phyloP scores from a whole-genome alignment of 2,113 vertebrate genomes.

The Dolichotis patagonum region DNA sequence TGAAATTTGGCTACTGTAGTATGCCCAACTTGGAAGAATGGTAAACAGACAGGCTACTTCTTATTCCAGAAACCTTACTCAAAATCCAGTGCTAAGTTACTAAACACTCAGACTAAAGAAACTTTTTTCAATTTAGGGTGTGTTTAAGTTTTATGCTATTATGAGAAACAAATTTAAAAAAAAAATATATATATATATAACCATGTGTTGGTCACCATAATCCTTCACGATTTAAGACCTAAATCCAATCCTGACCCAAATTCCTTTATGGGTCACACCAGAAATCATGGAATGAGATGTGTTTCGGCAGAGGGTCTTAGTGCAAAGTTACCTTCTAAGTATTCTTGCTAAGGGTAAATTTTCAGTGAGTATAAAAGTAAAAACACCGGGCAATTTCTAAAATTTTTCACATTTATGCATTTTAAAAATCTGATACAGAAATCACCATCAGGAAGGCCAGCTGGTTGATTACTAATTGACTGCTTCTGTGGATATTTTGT shows the following conservation, averaged over 20 bases:
- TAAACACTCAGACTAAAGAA: not conserved
- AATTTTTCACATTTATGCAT: not conserved
- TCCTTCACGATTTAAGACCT: not conserved
- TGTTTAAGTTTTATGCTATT: constrained; percentile 4
- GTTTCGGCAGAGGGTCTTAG: not conserved
- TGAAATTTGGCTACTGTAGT: not conserved
- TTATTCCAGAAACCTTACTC: not conserved
- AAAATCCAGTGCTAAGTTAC: not conserved
- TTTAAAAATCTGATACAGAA: not conserved
- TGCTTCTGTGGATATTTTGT: not conserved
- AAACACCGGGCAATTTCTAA: constrained; percentile 45
- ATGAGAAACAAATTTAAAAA: constrained; percentile 11
- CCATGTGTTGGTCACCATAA: not conserved
- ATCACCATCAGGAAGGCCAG: not conserved
- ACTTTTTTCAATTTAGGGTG: not conserved
- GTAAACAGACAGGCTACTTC: not conserved
- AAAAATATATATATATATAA: not conserved
- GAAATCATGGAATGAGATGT: not conserved
- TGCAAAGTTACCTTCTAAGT: not conserved
- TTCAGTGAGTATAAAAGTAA: constrained; percentile 49
- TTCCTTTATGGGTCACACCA: not conserved
- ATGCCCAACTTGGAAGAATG: not conserved
- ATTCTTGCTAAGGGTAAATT: not conserved
- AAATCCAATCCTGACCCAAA: not conserved
- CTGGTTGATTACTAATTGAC: not conserved